Evolutionary conservation across 2,888 invertebrate genomes (phyloP).

Genomic region (Antitype chi): DNA sequence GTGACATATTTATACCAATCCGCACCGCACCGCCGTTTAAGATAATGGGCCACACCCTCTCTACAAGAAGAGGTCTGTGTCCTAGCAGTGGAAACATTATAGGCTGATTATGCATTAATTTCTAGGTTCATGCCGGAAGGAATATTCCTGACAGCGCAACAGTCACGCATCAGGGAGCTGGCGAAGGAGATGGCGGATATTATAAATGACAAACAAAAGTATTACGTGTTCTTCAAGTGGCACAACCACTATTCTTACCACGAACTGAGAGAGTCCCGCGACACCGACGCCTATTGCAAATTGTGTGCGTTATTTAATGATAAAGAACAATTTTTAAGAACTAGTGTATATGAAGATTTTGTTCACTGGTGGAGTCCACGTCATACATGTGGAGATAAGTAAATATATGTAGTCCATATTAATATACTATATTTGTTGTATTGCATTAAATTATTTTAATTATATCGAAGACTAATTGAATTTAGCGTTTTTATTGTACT

Average conservation of each 20-base stretch:
- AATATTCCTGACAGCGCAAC: constrained; percentile 60
- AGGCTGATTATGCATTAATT: not conserved
- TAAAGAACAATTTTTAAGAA: constrained; percentile 7
- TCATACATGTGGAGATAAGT: constrained; percentile 2
- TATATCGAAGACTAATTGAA: not conserved
- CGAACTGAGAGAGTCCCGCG: constrained; percentile 34
- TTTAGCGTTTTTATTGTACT: not conserved
- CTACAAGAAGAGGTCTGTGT: not conserved
- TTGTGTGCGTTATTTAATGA: constrained; percentile 59
- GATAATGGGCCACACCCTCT: not conserved
- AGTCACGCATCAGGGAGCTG: constrained; percentile 24
- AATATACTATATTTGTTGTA: not conserved
- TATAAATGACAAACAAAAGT: constrained; percentile 66
- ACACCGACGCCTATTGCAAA: constrained; percentile 63
- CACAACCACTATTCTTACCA: constrained; percentile 72
- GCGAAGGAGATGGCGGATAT: constrained; percentile 67
- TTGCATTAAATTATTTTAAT: not conserved
- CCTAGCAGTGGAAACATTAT: not conserved
- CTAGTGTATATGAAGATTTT: constrained; percentile 54
- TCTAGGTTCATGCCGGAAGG: constrained; percentile 72
- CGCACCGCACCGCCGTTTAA: not conserved
- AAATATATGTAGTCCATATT: too few species aligned
- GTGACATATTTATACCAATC: not conserved
- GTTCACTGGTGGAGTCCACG: constrained; percentile 67
- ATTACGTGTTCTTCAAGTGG: constrained; percentile 73